These are phyloP conservation scores for Stichopus horrens DNA, from an alignment of 53 echinoderm and acorn worm species.

Conservation along the genomic window DNA sequence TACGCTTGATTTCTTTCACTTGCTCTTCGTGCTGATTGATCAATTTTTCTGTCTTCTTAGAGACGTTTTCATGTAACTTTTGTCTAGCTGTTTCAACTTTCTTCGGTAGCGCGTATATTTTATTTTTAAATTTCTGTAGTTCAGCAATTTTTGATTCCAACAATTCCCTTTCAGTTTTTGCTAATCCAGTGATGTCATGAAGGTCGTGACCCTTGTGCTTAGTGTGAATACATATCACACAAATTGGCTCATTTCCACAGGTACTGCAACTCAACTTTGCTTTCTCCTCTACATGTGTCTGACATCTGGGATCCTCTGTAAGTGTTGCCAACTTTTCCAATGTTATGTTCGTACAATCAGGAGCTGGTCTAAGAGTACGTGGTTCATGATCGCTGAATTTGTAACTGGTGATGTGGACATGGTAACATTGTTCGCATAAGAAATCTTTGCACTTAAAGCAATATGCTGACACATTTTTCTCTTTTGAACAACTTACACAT, in stretches of 20 bases:
- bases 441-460: not conserved
- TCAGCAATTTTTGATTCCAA: not conserved
- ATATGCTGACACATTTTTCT: not conserved
- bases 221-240: not conserved
- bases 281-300: not conserved
- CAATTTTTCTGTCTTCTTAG: not conserved
- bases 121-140: not conserved
- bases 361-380: not conserved
- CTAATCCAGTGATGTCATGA: not conserved
- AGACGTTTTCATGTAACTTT: not conserved
- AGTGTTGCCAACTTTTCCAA: not conserved
- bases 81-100: not conserved
- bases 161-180: not conserved
- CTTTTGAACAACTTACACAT: not conserved
- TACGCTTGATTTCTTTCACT: too few species aligned
- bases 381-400: not conserved
- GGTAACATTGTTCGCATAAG: not conserved
- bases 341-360: not conserved
- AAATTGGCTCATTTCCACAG: not conserved
- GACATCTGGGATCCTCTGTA: not conserved
- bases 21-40: not conserved
- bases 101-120: not conserved
- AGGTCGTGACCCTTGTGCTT: not conserved
- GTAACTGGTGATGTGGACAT: not conserved
- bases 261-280: not conserved